Conservation (phyloP, 2,797 vertebrate species). For the Notoglanidium macrostoma region DNA sequence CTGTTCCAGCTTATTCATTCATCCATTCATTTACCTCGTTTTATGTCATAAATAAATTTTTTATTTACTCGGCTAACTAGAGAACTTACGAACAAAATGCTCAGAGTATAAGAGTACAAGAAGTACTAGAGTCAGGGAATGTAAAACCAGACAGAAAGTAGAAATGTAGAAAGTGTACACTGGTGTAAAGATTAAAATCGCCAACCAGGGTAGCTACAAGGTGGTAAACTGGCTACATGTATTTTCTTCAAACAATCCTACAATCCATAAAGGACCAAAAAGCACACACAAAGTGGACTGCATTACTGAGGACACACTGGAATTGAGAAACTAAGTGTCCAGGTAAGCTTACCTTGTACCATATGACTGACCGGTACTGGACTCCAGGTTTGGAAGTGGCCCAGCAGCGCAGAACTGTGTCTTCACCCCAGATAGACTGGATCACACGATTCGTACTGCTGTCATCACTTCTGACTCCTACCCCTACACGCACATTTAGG, state of each 20-base stretch:
- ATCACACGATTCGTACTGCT: not conserved
- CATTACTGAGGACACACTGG: not conserved
- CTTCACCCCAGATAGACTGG: accelerated
- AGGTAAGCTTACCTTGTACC: conserved; percentile 69
- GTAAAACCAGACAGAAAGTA: too few relatives aligned
- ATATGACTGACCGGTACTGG: conserved; percentile 60
- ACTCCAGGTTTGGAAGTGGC: conserved; percentile 51
- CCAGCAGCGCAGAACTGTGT: conserved; percentile 52
- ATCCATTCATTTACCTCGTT: not conserved
- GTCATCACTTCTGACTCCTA: not conserved
- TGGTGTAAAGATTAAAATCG: not conserved
- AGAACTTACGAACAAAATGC: not conserved
- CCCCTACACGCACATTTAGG: not conserved
- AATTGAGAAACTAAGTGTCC: not conserved
- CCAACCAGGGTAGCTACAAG: not conserved
- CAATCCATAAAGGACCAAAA: not conserved
- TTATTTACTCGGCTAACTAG: not conserved
- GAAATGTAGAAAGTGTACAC: not conserved
- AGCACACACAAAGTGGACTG: not conserved
- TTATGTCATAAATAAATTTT: too few relatives aligned
- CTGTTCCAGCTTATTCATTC: not conserved
- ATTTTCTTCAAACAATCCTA: not conserved
- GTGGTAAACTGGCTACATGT: not conserved
- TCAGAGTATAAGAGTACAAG: not conserved
- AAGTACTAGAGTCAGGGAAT: not conserved